Conservation (phyloP, 2,797 vertebrate genomes). For the Dendrocincla fuliginosa region DNA sequence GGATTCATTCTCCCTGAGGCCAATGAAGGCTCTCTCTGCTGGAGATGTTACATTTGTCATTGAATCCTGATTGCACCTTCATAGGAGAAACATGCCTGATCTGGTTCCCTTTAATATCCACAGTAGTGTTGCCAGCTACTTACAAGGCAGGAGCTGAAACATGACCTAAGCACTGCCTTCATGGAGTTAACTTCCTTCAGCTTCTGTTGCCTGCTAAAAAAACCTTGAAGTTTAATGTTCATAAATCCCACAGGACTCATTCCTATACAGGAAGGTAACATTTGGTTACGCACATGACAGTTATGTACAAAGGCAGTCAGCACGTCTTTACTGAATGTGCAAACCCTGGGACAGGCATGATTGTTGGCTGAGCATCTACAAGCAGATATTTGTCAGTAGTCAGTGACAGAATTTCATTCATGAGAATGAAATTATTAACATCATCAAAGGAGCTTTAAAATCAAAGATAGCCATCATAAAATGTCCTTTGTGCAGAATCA, state of each 20-base stretch:
- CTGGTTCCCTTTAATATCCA: not conserved
- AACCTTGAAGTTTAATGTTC: not conserved
- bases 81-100: not conserved
- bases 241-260: not conserved
- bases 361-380: not conserved
- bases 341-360: not conserved
- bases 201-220: not conserved
- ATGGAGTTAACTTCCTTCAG: not conserved
- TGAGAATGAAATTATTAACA: not conserved
- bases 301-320: not conserved
- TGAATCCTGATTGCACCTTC: not conserved
- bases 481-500: not conserved
- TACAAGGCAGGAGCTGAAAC: not conserved
- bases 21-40: not conserved
- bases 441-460: not conserved
- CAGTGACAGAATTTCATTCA: not conserved
- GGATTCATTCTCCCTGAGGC: not conserved
- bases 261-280: not conserved
- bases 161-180: not conserved
- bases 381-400: not conserved
- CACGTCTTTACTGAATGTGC: not conserved
- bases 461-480: not conserved
- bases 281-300: not conserved
- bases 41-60: not conserved
- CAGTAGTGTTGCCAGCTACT: not conserved